A percentile compares a stretch with the other conserved stretches of the same genome.
phyloP scores from a whole-genome alignment of 2,888 invertebrate species.

The Spatulosminthurus flaviceps region DNA sequence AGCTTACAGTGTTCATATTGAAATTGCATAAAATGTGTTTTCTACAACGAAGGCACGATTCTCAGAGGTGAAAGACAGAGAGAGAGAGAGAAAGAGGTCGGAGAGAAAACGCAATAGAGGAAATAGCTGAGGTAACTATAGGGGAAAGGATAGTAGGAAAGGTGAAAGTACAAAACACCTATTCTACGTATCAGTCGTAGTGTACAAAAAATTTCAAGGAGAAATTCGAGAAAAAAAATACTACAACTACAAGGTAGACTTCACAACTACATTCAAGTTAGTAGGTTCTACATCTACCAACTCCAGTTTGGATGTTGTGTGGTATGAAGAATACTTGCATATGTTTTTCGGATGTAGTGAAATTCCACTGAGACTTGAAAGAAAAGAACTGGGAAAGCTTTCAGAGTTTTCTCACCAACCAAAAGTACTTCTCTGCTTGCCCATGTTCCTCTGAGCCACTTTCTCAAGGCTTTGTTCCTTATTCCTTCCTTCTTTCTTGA shows the following conservation, averaged over 20 bases:
- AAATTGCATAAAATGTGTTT: not conserved
- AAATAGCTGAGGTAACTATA: not conserved
- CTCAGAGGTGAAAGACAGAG: too few relatives aligned
- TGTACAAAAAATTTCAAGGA: constrained; percentile 28
- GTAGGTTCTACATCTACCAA: not conserved
- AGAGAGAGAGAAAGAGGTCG: not conserved
- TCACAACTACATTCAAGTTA: not conserved
- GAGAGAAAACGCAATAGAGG: not conserved
- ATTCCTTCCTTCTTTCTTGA: not conserved
- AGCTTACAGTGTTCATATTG: constrained; percentile 9
- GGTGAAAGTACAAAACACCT: not conserved
- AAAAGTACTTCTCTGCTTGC: not conserved
- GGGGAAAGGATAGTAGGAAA: constrained; percentile 14
- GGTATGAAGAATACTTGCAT: not conserved
- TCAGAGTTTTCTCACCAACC: not conserved
- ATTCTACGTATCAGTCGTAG: not conserved
- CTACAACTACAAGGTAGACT: too few relatives aligned
- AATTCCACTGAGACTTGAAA: constrained; percentile 1
- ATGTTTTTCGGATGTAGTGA: not conserved
- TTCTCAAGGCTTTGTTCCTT: not conserved
- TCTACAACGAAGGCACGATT: not conserved
- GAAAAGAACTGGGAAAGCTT: not conserved
- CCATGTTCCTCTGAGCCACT: not conserved
- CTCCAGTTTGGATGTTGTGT: not conserved
- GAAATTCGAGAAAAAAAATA: too few relatives aligned